These are phyloP conservation scores for Salmo trutta DNA, from an alignment of 2,797 vertebrate genomes.

Conservation along the genomic window DNA sequence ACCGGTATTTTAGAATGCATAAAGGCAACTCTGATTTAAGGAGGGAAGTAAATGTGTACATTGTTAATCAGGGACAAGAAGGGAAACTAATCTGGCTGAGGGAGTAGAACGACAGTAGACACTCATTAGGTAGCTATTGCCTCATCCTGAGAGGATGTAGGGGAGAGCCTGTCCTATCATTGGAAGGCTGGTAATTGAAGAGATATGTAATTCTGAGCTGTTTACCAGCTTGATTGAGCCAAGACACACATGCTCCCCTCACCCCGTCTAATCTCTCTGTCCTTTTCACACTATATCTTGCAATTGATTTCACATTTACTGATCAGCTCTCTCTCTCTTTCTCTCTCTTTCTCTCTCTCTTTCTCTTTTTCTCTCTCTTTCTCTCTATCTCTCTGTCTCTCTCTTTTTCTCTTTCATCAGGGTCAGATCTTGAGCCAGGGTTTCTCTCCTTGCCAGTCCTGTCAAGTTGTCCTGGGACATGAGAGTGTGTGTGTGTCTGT, in stretches of 20 bases:
- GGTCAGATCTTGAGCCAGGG: conserved; percentile 46
- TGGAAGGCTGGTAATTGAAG: conserved; percentile 66
- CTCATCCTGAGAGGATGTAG: conserved; percentile 40
- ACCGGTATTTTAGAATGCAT: conserved; percentile 44
- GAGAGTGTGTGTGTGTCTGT: background rate
- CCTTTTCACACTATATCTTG: background rate
- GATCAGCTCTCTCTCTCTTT: conserved; percentile 4
- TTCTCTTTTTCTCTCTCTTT: conserved; percentile 25
- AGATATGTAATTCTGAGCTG: conserved; percentile 60
- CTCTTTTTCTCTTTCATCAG: conserved; percentile 11
- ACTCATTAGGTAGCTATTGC: conserved; percentile 66
- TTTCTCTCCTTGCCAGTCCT: conserved; percentile 31
- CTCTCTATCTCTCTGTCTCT: conserved; percentile 17
- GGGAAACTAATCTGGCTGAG: conserved; percentile 54
- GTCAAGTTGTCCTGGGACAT: background rate
- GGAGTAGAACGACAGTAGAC: conserved; percentile 66
- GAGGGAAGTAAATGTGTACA: conserved; percentile 56
- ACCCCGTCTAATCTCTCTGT: conserved; percentile 6
- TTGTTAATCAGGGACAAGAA: conserved; percentile 63
- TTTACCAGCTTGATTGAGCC: conserved; percentile 69
- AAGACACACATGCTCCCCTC: conserved; percentile 56
- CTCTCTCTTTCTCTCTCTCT: conserved; percentile 22
- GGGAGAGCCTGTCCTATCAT: conserved; percentile 55
- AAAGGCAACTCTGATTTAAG: conserved; percentile 38
- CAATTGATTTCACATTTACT: conserved; percentile 44